Conservation (phyloP, 2,113 vertebrate genomes). For the Dolichotis patagonum region DNA sequence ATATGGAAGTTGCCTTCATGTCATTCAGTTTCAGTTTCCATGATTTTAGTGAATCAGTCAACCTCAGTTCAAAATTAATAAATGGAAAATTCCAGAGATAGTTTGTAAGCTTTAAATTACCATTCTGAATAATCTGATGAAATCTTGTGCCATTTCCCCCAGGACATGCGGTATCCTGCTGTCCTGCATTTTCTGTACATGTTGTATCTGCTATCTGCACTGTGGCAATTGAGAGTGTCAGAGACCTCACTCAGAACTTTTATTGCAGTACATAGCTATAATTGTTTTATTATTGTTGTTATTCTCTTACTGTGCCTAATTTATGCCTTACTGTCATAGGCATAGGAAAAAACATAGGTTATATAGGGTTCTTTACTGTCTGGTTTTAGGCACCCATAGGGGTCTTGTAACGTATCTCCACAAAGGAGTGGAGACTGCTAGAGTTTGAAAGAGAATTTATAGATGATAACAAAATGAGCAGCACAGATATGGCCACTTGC, state of each 20-base stretch:
- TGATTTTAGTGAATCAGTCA: not conserved
- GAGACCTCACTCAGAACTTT: not conserved
- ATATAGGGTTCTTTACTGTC: not conserved
- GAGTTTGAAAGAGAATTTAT: slow-evolving; percentile 35
- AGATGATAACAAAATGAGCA: not conserved
- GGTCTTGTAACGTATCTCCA: not conserved
- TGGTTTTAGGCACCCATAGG: not conserved
- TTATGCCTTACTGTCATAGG: not conserved
- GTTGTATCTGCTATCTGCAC: not conserved
- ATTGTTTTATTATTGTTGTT: not conserved
- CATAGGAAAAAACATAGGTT: not conserved
- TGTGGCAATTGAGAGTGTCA: not conserved
- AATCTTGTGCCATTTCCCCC: not conserved
- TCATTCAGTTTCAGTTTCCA: not conserved
- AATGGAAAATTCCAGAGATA: slow-evolving; percentile 13
- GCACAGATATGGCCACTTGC: not conserved
- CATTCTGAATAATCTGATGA: not conserved
- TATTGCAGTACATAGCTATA: not conserved
- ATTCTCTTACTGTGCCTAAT: not conserved
- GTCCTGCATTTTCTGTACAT: not conserved
- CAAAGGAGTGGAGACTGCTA: not conserved
- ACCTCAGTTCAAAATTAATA: not conserved
- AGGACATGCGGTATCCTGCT: not conserved
- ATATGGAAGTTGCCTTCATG: not conserved
- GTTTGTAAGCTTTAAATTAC: not conserved